phyloP scores from a whole-genome alignment of 1,140 invertebrate genomes.

The Oncopodura yosiiana region DNA sequence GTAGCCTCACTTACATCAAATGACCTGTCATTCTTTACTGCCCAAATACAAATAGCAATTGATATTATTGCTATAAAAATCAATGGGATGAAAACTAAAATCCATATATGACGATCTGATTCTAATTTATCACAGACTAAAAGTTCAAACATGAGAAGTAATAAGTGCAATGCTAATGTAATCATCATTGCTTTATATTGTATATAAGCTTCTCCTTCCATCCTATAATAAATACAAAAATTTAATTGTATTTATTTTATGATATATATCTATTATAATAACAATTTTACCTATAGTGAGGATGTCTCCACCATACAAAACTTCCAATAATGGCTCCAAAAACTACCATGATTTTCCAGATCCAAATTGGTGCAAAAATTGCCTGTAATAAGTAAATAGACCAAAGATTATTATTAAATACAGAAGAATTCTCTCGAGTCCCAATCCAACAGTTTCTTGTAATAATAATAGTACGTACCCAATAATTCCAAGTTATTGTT shows the following conservation, averaged over 20 bases:
- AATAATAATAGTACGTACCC: no score
- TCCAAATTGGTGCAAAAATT: conserved; percentile 83
- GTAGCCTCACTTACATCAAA: conserved; percentile 65
- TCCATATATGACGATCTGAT: conserved; percentile 80
- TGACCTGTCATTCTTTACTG: conserved; percentile 90
- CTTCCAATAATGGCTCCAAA: conserved; percentile 78
- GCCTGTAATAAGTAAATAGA: background rate
- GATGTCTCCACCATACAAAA: conserved; percentile 88
- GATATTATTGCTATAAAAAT: conserved; percentile 93
- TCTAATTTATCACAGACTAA: conserved; percentile 91
- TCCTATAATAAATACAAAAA: conserved; percentile 46
- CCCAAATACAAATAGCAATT: conserved; percentile 94
- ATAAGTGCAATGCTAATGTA: conserved; percentile 81
- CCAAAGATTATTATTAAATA: conserved; percentile 56
- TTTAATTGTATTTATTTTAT: conserved; percentile 9
- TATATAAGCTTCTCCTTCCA: conserved; percentile 89
- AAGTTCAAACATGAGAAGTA: conserved; percentile 91
- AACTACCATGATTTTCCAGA: conserved; percentile 89
- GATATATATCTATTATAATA: background rate
- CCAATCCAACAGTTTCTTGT: no score
- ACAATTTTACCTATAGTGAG: conserved; percentile 65
- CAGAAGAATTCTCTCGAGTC: conserved; percentile 85
- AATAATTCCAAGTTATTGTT: conserved; percentile 81
- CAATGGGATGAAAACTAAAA: conserved; percentile 89
- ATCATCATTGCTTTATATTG: conserved; percentile 97